These are phyloP conservation scores for Drosophila longiperda DNA, from an alignment of 2,888 invertebrate species.

Conservation along the genomic window DNA sequence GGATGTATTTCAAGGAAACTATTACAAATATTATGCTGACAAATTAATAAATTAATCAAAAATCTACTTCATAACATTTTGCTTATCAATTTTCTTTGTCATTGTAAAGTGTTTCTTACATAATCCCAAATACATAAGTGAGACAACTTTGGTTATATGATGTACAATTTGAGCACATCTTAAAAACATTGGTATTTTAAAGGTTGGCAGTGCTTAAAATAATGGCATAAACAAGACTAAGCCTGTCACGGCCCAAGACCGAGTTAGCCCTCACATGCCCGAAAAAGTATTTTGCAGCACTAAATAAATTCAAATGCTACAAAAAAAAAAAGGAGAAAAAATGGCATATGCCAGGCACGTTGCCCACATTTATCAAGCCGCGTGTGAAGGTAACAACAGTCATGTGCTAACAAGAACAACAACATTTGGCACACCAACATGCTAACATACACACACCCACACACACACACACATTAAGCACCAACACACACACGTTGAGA, in stretches of 20 bases:
- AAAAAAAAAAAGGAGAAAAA: conserved; percentile 5
- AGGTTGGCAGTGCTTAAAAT: conserved; percentile 18
- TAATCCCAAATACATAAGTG: background rate
- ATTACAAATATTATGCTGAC: background rate
- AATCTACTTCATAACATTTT: too few species aligned
- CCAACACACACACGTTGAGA: conserved; percentile 16
- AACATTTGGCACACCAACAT: conserved; percentile 44
- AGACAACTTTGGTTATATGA: background rate
- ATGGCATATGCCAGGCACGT: conserved; percentile 66
- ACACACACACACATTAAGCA: conserved; percentile 20
- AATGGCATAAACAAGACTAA: conserved; percentile 13
- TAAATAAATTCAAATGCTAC: conserved; percentile 40
- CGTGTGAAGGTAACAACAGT: conserved; percentile 29
- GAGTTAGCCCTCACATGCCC: conserved; percentile 3
- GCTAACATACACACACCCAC: conserved; percentile 12
- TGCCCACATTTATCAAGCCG: conserved; percentile 68
- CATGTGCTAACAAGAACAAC: conserved; percentile 63
- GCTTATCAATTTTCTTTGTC: background rate
- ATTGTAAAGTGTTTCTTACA: background rate
- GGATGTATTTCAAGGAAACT: too few species aligned
- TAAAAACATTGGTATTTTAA: conserved; percentile 13
- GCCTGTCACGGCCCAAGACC: conserved; percentile 28
- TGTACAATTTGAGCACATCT: background rate
- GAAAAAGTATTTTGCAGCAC: conserved; percentile 25
- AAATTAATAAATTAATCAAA: background rate